A percentile compares a stretch with the other conserved stretches of the same genome.
These are phyloP conservation scores for Periplaneta americana DNA, from an alignment of 1,140 invertebrate species.

Conservation along the genomic window DNA sequence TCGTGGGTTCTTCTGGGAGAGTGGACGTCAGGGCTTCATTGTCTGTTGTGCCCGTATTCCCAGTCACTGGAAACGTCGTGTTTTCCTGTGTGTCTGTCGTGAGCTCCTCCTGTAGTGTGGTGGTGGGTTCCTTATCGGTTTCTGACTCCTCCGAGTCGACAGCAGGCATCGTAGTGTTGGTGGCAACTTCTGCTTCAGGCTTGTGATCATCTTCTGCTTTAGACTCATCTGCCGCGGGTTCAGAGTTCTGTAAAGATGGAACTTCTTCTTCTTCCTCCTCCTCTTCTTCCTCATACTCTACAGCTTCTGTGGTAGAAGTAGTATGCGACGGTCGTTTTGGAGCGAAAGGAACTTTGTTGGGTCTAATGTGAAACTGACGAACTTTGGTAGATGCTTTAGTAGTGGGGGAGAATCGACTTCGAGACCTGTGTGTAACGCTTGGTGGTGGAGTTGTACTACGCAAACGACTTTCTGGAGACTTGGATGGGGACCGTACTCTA, in stretches of 20 bases:
- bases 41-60: not conserved
- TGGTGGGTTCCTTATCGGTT: too few species aligned
- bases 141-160: not conserved
- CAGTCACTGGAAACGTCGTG: not conserved
- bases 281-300: not conserved
- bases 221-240: not conserved
- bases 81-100: too few species aligned
- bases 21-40: not conserved
- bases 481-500: too few species aligned
- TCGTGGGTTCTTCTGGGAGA: not conserved
- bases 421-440: not conserved
- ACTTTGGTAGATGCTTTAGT: not conserved
- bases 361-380: constrained; percentile 13
- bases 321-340: not conserved
- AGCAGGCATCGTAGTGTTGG: not conserved
- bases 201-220: not conserved
- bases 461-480: not conserved
- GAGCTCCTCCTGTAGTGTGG: not conserved
- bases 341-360: not conserved
- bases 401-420: not conserved
- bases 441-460: not conserved
- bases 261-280: not conserved
- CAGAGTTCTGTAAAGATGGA: not conserved
- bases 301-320: not conserved
- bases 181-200: not conserved